Evolutionary conservation across 2,888 invertebrate species (phyloP).

Genomic region (Cephus pulcher): DNA sequence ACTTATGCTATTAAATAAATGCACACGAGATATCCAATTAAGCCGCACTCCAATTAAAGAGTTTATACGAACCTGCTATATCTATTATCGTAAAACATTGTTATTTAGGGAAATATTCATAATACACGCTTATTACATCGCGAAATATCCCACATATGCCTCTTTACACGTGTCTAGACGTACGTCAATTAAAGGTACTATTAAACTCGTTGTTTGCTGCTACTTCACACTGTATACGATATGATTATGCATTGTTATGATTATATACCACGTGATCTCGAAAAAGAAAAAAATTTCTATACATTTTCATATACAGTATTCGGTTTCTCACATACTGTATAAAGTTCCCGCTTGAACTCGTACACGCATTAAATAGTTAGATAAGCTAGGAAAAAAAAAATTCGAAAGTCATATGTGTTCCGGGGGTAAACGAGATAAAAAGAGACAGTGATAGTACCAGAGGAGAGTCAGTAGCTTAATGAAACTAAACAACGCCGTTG

Average conservation of each 20-base stretch:
- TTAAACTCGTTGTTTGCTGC: too few species aligned
- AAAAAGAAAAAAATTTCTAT: neutral
- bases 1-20: neutral
- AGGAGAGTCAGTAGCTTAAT: neutral
- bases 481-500: constrained; percentile 10
- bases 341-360: neutral
- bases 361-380: neutral
- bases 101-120: neutral
- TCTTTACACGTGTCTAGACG: neutral
- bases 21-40: neutral
- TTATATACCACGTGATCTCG: neutral
- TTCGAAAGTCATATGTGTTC: neutral
- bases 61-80: neutral
- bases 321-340: neutral
- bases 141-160: neutral
- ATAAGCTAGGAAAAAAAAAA: neutral
- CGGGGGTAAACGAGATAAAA: neutral
- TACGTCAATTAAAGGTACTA: too few species aligned
- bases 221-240: too few species aligned
- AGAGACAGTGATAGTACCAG: neutral
- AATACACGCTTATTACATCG: neutral
- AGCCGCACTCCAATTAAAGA: neutral
- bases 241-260: too few species aligned
- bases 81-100: neutral
- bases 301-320: neutral